A percentile compares a stretch with the other conserved stretches of the same genome.
These are phyloP conservation scores for Lapara coniferarum DNA, from an alignment of 2,888 invertebrate genomes.

Conservation along the genomic window DNA sequence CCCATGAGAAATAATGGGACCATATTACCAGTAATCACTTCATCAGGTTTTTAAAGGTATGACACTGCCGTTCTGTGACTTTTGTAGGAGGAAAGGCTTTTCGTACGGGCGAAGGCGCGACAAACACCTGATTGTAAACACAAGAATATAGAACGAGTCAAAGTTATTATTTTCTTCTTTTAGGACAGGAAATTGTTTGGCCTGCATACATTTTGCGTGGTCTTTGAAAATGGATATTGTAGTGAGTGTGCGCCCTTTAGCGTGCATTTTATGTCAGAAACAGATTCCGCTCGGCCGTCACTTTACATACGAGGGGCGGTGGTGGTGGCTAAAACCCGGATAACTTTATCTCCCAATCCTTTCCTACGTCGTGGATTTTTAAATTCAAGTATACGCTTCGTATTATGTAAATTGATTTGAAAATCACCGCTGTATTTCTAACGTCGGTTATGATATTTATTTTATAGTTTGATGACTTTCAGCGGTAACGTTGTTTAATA, in stretches of 20 bases:
- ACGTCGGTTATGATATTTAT: neutral
- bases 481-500: neutral
- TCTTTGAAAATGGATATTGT: constrained; percentile 47
- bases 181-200: constrained; percentile 30
- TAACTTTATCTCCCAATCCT: constrained; percentile 64
- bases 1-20: too few relatives aligned
- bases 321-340: constrained; percentile 58
- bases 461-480: neutral
- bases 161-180: neutral
- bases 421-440: constrained; percentile 47
- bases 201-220: constrained; percentile 42
- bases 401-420: constrained; percentile 67
- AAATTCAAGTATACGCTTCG: constrained; percentile 62
- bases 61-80: too few relatives aligned
- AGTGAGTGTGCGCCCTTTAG: constrained; percentile 45
- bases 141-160: too few relatives aligned
- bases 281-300: constrained; percentile 53
- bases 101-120: too few relatives aligned
- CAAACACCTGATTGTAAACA: too few relatives aligned
- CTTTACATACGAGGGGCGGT: constrained; percentile 60
- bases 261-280: constrained; percentile 60
- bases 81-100: too few relatives aligned
- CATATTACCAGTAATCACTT: too few relatives aligned
- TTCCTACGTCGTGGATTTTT: constrained; percentile 63
- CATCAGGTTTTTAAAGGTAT: too few relatives aligned